Percentiles rank a stretch among this genome's conserved stretches.
Evolutionary conservation across 2,113 vertebrate genomes (phyloP).

Genomic region (Vulpes vulpes): DNA sequence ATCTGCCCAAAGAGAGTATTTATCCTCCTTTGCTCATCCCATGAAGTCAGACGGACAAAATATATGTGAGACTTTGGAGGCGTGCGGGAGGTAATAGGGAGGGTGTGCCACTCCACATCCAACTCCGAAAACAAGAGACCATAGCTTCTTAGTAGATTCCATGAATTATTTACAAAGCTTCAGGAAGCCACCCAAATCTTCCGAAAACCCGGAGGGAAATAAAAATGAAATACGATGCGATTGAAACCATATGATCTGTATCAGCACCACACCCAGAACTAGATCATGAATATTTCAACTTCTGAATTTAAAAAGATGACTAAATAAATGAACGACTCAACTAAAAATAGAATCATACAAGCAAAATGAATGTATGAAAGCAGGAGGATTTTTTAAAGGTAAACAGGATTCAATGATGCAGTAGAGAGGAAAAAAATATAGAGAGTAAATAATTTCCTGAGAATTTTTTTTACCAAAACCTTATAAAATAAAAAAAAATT

Average conservation of each 20-base stretch:
- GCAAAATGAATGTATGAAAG: not conserved
- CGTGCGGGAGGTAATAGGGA: fast-evolving
- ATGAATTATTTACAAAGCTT: not conserved
- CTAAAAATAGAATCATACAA: not conserved
- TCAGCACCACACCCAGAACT: fast-evolving
- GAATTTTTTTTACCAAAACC: not conserved
- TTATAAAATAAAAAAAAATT: too few relatives aligned
- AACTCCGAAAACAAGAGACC: fast-evolving
- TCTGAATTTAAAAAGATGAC: not conserved
- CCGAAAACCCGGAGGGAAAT: not conserved
- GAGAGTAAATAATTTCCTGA: not conserved
- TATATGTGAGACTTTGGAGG: fast-evolving
- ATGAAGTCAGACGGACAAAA: fast-evolving
- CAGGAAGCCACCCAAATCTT: not conserved
- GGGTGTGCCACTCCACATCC: fast-evolving
- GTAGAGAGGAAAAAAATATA: not conserved
- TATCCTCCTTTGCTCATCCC: not conserved
- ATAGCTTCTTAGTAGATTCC: fast-evolving
- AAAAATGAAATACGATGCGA: fast-evolving
- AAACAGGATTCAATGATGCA: not conserved
- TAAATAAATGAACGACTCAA: too few relatives aligned
- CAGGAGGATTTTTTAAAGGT: not conserved
- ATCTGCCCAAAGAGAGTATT: fast-evolving
- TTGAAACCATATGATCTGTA: fast-evolving
- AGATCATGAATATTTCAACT: fast-evolving